A percentile compares a stretch with the other conserved stretches of the same genome.
These are phyloP conservation scores for Trinectes maculatus DNA, from an alignment of 2,113 vertebrate species.

Conservation along the genomic window DNA sequence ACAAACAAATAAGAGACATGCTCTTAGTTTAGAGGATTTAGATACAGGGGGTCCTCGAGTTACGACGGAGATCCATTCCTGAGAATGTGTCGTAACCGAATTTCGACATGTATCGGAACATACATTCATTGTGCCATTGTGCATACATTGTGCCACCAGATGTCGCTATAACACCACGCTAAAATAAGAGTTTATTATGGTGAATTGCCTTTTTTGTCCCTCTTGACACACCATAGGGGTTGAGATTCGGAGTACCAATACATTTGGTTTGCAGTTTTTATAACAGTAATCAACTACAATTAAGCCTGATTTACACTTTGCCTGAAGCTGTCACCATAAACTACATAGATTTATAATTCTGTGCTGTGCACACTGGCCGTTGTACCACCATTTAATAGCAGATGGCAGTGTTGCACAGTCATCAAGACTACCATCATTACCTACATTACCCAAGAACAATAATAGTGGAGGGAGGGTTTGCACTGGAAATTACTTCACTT, in stretches of 20 bases:
- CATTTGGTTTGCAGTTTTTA: neutral
- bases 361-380: slow-evolving; percentile 1
- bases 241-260: neutral
- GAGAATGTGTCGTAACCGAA: too few species aligned
- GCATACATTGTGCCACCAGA: too few species aligned
- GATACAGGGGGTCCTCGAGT: too few species aligned
- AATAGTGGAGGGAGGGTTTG: neutral
- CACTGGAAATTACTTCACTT: neutral
- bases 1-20: too few species aligned
- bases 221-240: too few species aligned
- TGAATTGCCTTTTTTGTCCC: too few species aligned
- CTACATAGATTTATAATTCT: neutral
- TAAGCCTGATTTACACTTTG: neutral
- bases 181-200: too few species aligned
- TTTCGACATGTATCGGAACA: too few species aligned
- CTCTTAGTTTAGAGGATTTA: too few species aligned
- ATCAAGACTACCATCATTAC: neutral
- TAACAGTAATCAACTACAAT: neutral
- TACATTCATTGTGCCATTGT: too few species aligned
- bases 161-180: too few species aligned
- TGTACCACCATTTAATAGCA: slow-evolving; percentile 25
- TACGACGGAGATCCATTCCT: too few species aligned
- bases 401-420: slow-evolving; percentile 51
- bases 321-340: neutral
- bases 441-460: neutral